Conservation (phyloP, 2,797 vertebrate species). For the Furcifer pardalis region DNA sequence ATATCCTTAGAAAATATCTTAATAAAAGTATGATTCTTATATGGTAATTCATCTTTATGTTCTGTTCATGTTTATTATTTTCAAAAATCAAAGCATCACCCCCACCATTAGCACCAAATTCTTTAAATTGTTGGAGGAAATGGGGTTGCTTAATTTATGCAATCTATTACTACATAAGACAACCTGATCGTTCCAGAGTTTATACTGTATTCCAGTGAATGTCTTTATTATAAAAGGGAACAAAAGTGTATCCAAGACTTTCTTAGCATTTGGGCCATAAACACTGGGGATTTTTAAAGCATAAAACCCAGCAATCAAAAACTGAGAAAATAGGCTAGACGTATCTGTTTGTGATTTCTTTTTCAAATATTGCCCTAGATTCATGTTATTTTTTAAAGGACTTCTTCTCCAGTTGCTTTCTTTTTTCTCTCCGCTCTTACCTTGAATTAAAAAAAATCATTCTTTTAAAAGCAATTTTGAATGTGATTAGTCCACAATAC, state of each 20-base stretch:
- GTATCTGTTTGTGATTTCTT: conserved; percentile 42
- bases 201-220: conserved; percentile 36
- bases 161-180: conserved; percentile 50
- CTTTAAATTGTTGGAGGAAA: conserved; percentile 62
- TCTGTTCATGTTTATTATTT: conserved; percentile 61
- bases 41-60: conserved; percentile 56
- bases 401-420: conserved; percentile 25
- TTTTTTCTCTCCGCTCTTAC: conserved; percentile 25
- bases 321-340: conserved; percentile 39
- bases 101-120: conserved; percentile 62
- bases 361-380: background rate
- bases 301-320: conserved; percentile 38
- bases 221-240: conserved; percentile 39
- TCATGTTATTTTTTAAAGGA: background rate
- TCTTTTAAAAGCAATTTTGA: conserved; percentile 49
- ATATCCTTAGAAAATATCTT: conserved; percentile 54
- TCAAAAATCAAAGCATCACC: conserved; percentile 55
- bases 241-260: conserved; percentile 27
- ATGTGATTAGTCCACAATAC: conserved; percentile 19
- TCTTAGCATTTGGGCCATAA: conserved; percentile 38
- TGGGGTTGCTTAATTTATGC: conserved; percentile 61
- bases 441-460: conserved; percentile 41
- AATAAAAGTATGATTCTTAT: conserved; percentile 55
- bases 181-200: conserved; percentile 54
- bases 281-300: conserved; percentile 46